Conservation (phyloP, 1,140 invertebrate species). For the Probaryconus sp. region DNA sequence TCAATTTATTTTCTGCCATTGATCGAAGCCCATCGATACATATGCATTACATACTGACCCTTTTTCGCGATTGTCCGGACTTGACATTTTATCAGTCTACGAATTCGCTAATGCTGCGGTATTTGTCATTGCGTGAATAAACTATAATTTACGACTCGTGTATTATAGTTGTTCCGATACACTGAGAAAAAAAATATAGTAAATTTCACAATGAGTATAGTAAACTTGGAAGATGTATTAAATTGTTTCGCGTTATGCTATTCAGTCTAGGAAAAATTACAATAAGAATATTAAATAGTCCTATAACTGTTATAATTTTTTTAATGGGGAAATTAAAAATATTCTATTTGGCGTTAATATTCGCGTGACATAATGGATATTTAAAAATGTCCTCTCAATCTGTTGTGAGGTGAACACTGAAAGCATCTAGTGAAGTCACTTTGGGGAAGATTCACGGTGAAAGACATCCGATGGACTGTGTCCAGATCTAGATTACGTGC, state of each 20-base stretch:
- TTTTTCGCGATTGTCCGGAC: slow-evolving; percentile 30
- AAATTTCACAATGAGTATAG: too few species aligned
- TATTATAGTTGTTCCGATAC: too few species aligned
- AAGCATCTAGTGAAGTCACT: slow-evolving; percentile 48
- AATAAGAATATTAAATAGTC: too few species aligned
- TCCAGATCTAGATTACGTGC: slow-evolving; percentile 70
- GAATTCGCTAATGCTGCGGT: slow-evolving; percentile 38
- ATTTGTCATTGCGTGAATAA: slow-evolving; percentile 11
- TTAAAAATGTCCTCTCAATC: too few species aligned
- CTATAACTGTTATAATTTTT: too few species aligned
- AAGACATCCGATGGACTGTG: slow-evolving; percentile 68
- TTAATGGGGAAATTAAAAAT: too few species aligned
- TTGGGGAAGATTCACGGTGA: slow-evolving; percentile 47
- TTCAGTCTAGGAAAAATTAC: too few species aligned
- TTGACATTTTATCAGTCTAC: slow-evolving; percentile 25
- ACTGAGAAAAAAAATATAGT: too few species aligned
- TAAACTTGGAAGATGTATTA: too few species aligned
- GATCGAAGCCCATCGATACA: slow-evolving; percentile 64
- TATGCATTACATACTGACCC: slow-evolving; percentile 56
- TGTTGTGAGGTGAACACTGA: slow-evolving; percentile 42
- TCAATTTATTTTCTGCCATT: slow-evolving; percentile 77
- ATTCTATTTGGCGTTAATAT: too few species aligned
- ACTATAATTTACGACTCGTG: slow-evolving; percentile 1
- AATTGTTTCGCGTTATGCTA: too few species aligned
- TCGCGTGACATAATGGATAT: too few species aligned